phyloP scores from a whole-genome alignment of 2,113 vertebrate genomes.

The Gambusia holbrooki region DNA sequence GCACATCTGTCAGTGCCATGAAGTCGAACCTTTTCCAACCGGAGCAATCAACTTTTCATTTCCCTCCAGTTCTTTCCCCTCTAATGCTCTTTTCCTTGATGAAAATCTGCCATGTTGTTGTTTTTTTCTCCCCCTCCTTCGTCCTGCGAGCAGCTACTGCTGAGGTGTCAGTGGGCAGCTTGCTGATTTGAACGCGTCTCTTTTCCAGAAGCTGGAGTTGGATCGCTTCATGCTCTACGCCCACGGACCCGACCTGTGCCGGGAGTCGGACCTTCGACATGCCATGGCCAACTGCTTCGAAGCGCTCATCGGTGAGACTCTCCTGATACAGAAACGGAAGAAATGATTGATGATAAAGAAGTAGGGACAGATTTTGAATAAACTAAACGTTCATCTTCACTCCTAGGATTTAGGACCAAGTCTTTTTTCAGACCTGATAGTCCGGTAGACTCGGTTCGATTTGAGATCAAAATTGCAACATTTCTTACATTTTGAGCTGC shows the following conservation, averaged over 20 bases:
- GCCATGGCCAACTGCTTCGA: conserved; percentile 99
- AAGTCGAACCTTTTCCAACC: conserved; percentile 62
- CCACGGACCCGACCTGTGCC: conserved; percentile 96
- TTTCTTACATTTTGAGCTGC: too few relatives aligned
- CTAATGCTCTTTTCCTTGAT: conserved; percentile 13
- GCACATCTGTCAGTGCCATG: conserved; percentile 71
- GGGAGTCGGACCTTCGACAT: conserved; percentile 96
- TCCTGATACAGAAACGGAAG: not conserved
- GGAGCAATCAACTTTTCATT: conserved; percentile 60
- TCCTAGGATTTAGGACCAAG: too few relatives aligned
- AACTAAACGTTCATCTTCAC: not conserved
- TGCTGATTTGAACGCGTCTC: conserved; percentile 44
- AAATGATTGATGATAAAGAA: not conserved
- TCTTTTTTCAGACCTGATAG: too few relatives aligned
- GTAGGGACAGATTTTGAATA: too few relatives aligned
- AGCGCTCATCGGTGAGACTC: conserved; percentile 91
- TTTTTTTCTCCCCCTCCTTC: conserved; percentile 1
- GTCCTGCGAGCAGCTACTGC: conserved; percentile 41
- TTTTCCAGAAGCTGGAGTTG: conserved; percentile 92
- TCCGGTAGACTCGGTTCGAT: too few relatives aligned
- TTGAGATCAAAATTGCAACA: too few relatives aligned
- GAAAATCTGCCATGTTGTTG: conserved; percentile 23
- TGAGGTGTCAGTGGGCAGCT: conserved; percentile 11
- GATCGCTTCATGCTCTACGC: conserved; percentile 99
- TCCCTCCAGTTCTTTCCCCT: conserved; percentile 21